Percentiles rank a stretch among this genome's conserved stretches.
These are phyloP conservation scores for Leptosomus discolor DNA, from an alignment of 2,113 vertebrate species.

Conservation along the genomic window DNA sequence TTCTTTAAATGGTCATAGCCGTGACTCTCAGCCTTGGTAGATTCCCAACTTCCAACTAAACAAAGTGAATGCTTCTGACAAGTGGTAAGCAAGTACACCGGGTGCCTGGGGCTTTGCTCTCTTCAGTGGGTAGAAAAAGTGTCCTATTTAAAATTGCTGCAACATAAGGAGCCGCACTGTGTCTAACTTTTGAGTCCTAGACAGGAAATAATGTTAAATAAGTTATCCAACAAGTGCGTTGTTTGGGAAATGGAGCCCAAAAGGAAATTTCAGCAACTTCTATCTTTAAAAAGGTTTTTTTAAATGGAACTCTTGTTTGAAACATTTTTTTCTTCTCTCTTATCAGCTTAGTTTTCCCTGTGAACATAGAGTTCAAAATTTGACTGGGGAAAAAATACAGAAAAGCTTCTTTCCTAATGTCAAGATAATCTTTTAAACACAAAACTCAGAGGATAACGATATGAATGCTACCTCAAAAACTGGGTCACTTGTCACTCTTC, in stretches of 20 bases:
- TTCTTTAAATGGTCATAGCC: background rate
- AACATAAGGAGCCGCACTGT: background rate
- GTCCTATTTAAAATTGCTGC: background rate
- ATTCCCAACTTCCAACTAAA: background rate
- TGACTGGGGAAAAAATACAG: constrained; percentile 9
- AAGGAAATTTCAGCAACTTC: background rate
- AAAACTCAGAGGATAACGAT: constrained; percentile 41
- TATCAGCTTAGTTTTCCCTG: constrained; percentile 38
- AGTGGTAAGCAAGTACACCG: background rate
- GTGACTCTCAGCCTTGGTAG: background rate
- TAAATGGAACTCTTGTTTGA: background rate
- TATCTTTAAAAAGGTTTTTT: background rate
- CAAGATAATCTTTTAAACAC: constrained; percentile 66
- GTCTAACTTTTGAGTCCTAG: background rate
- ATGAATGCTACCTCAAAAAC: constrained; percentile 43
- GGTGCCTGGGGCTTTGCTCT: background rate
- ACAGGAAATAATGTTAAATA: background rate
- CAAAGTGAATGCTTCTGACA: background rate
- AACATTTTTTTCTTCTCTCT: background rate
- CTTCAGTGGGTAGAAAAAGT: background rate
- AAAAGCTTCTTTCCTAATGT: constrained; percentile 63
- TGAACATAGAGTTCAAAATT: constrained; percentile 13
- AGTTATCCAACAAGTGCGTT: background rate
- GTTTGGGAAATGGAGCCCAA: background rate
- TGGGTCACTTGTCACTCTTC: constrained; percentile 12